Conservation (phyloP, 2,888 invertebrate genomes). For the Acleris laterana region DNA sequence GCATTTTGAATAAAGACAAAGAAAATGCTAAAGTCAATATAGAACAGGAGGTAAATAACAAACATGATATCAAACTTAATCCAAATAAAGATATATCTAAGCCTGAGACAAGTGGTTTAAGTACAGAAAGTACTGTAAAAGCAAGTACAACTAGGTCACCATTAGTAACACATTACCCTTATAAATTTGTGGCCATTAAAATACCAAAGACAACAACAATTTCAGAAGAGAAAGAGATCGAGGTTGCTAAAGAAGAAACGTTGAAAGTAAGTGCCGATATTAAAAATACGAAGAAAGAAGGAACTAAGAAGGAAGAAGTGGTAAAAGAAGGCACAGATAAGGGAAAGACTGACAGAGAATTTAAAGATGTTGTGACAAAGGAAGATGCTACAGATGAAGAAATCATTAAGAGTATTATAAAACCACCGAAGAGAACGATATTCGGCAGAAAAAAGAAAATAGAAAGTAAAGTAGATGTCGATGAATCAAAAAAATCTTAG, state of each 20-base stretch:
- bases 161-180: slow-evolving; percentile 16
- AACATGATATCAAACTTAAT: not conserved
- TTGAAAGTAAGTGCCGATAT: not conserved
- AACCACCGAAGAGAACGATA: slow-evolving; percentile 11
- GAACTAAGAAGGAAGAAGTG: not conserved
- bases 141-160: not conserved
- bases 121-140: not conserved
- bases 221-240: slow-evolving; percentile 12
- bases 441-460: slow-evolving; percentile 25
- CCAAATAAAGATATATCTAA: not conserved
- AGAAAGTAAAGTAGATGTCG: slow-evolving; percentile 2
- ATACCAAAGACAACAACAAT: slow-evolving; percentile 21
- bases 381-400: slow-evolving; percentile 10
- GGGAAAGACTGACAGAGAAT: not conserved
- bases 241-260: slow-evolving; percentile 7
- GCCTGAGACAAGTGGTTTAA: not conserved
- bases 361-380: not conserved
- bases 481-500: slow-evolving; percentile 8
- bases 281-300: not conserved
- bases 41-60: slow-evolving; percentile 1
- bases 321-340: slow-evolving; percentile 1
- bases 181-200: slow-evolving; percentile 32
- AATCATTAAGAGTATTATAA: not conserved
- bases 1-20: not conserved
- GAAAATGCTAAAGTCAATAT: slow-evolving; percentile 3